Evolutionary conservation across 1,140 invertebrate species (phyloP).

Genomic region (Polypedilum vanderplanki): DNA sequence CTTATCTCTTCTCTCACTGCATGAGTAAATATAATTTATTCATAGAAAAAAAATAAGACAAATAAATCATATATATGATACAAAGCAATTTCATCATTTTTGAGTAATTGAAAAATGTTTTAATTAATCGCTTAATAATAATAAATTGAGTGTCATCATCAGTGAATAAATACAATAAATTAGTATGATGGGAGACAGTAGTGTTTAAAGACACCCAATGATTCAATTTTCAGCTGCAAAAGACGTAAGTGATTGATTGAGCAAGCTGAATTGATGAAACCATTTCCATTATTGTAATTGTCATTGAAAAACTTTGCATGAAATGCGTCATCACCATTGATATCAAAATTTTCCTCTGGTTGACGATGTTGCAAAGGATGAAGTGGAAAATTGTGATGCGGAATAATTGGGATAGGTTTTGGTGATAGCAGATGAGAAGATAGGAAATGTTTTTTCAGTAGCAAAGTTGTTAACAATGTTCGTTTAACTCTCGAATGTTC

Average conservation of each 20-base stretch:
- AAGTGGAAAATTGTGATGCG: neutral
- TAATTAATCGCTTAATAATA: too few species aligned
- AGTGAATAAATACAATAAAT: neutral
- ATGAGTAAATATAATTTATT: too few species aligned
- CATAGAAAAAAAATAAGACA: too few species aligned
- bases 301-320: neutral
- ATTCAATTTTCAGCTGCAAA: constrained; percentile 1
- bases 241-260: neutral
- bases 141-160: too few species aligned
- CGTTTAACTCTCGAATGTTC: neutral
- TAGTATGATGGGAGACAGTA: neutral
- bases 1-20: too few species aligned
- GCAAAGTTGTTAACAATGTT: neutral
- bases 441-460: neutral
- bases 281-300: neutral
- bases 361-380: too few species aligned
- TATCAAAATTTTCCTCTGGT: too few species aligned
- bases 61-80: too few species aligned
- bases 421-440: neutral
- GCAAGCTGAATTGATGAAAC: neutral
- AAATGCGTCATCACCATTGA: too few species aligned
- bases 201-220: neutral
- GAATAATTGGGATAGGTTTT: neutral
- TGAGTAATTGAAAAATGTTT: too few species aligned
- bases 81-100: too few species aligned